A percentile compares a stretch with the other conserved stretches of the same genome.
Evolutionary conservation across 1,140 invertebrate genomes (phyloP).

Genomic region (Ptiloglossa arizonensis): DNA sequence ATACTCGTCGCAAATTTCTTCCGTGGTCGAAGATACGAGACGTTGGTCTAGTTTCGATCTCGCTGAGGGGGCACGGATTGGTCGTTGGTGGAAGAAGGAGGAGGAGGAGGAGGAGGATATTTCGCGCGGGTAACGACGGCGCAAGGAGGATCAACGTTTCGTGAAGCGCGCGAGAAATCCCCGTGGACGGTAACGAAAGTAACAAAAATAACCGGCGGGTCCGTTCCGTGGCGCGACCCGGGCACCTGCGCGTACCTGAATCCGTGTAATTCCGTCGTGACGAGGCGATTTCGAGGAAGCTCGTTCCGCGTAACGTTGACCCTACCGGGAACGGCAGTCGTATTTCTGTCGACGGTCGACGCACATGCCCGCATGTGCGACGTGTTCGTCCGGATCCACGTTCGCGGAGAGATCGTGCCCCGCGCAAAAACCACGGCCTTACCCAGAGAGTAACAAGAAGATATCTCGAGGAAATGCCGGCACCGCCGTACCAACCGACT

Average conservation of each 20-base stretch:
- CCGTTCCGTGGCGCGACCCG: neutral
- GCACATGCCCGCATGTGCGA: slow-evolving; percentile 30
- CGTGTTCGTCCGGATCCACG: slow-evolving; percentile 32
- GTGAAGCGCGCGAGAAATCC: neutral
- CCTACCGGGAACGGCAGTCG: slow-evolving; percentile 35
- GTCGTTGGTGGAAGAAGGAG: no score
- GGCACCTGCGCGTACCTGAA: slow-evolving; percentile 38
- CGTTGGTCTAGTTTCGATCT: no score
- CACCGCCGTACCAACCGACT: slow-evolving; percentile 21
- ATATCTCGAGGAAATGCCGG: slow-evolving; percentile 40
- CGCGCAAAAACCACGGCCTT: slow-evolving; percentile 26
- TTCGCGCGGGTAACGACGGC: neutral
- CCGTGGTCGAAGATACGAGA: no score
- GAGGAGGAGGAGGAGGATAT: neutral
- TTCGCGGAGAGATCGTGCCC: slow-evolving; percentile 11
- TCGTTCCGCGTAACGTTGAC: slow-evolving; percentile 58
- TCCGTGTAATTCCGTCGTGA: slow-evolving; percentile 37
- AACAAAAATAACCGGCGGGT: slow-evolving; percentile 16
- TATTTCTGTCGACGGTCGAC: slow-evolving; percentile 58
- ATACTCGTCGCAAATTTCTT: no score
- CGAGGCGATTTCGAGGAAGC: slow-evolving; percentile 30
- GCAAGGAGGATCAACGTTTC: no score
- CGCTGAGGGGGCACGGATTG: no score
- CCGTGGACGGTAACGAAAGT: neutral
- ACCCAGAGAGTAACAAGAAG: slow-evolving; percentile 44